Conservation (phyloP, 2,797 vertebrate species). For the Molossus alvarezi region DNA sequence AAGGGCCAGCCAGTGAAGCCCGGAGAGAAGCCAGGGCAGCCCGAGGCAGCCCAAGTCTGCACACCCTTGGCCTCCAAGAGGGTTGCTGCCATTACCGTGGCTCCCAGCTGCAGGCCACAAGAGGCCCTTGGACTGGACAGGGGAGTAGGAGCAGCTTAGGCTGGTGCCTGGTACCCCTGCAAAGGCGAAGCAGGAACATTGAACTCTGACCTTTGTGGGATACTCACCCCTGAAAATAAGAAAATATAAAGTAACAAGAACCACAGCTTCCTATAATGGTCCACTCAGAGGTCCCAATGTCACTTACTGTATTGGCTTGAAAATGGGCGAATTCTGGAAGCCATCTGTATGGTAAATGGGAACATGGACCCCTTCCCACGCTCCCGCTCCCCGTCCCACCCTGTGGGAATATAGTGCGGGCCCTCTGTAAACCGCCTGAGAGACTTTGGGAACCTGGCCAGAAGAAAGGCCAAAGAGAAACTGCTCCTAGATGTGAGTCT, state of each 20-base stretch:
- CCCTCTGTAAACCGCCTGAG: no score
- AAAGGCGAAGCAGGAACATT: neutral
- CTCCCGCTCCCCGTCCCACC: no score
- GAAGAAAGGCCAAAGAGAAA: neutral
- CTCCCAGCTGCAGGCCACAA: neutral
- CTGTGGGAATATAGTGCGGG: no score
- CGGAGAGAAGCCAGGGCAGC: neutral
- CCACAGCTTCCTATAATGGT: neutral
- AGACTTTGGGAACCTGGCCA: no score
- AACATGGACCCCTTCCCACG: no score
- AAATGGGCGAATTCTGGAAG: slow-evolving; percentile 41
- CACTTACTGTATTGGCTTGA: neutral
- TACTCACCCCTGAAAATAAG: slow-evolving; percentile 25
- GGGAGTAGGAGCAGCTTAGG: neutral
- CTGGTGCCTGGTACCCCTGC: neutral
- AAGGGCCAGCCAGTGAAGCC: neutral
- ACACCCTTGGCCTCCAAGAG: neutral
- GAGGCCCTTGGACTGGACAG: neutral
- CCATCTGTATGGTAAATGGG: neutral
- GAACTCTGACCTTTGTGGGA: slow-evolving; percentile 15
- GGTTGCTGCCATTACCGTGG: neutral
- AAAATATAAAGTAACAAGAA: slow-evolving; percentile 40
- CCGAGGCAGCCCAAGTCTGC: neutral
- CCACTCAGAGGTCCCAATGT: neutral
- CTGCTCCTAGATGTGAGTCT: no score